Percentiles rank a stretch among this genome's conserved stretches.
phyloP scores from a whole-genome alignment of 1,140 invertebrate genomes.

The Penaeus vannamei region DNA sequence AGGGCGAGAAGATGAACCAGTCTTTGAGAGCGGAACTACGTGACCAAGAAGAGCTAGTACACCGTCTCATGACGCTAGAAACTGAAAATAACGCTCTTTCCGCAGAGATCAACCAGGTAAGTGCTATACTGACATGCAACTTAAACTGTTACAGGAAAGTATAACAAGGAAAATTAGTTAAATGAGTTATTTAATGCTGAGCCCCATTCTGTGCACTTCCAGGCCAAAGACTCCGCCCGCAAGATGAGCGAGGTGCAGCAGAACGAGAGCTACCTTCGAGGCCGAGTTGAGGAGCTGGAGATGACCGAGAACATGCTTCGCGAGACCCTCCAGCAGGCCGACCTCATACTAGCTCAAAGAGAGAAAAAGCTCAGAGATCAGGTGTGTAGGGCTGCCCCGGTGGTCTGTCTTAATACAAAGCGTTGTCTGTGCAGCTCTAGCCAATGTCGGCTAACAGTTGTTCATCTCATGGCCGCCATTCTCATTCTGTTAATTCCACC shows the following conservation, averaged over 20 bases:
- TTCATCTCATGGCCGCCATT: too few species aligned
- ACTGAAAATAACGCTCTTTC: conserved; percentile 70
- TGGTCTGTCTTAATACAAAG: neutral
- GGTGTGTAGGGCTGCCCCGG: conserved; percentile 18
- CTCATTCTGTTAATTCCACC: neutral
- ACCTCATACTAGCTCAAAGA: conserved; percentile 64
- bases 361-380: conserved; percentile 66
- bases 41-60: conserved; percentile 71
- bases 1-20: conserved; percentile 69
- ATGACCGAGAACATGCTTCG: conserved; percentile 68
- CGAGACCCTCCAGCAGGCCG: conserved; percentile 68
- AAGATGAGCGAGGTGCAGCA: conserved; percentile 69
- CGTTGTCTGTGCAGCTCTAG: neutral
- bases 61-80: conserved; percentile 69
- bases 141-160: too few species aligned
- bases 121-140: neutral
- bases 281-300: conserved; percentile 71
- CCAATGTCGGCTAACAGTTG: too few species aligned
- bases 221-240: conserved; percentile 66
- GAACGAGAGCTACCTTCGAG: conserved; percentile 69
- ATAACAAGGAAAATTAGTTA: too few species aligned
- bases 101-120: conserved; percentile 68
- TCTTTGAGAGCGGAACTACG: conserved; percentile 69
- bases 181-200: too few species aligned
- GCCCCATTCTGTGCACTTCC: neutral